Base-by-base conservation (phyloP, 37 sponge, comb jelly and placozoan genomes). In the Oscarella lobularis region DNA sequence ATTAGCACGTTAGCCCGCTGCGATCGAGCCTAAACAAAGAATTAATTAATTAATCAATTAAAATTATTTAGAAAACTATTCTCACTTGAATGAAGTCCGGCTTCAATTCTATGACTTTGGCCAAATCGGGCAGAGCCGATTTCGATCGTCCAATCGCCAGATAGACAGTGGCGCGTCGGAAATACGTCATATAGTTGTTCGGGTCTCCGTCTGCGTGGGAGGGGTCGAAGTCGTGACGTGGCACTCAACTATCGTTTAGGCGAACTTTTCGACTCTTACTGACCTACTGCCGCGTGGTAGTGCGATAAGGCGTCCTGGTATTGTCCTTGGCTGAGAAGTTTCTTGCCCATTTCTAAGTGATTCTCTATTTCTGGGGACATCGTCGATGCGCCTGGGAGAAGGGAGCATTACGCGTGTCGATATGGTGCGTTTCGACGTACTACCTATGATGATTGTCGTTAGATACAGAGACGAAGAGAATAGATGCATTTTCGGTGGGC, bases 151-250 rank as follows among this genome's bases (percentile, higher is more conserved):
- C 99, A 33, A 98, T 79, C 2, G 92, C 99, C 39, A 98, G 79
- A 66, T 91, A 98, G 0, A 98, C 99, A 31, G 95, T 90, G n/a
- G 99, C 99, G 67, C 99, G 48, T 77, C 91, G 88, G 83, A 88
- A 98, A 75, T 85, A 89, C 0, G 92, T 82, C 38, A 95, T 31
- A 48, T 95, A 98, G 80, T 92, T 98, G 39, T 79, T 79, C 9
- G 99, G 92, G 37, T 98, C 99, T 32, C 89, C 94, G 70, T 89
- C 98, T 93, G 76, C 67, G 67, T 20, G 3, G 14, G 30, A 48
- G 14, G 20, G 60, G 60, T 48, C 20, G 60, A 9, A 9, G 20
- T 20, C 9, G 20, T 48, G 20, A 27, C 60, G 20, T 48, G 60
- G 20, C 20, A 48, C 9, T 48, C 60, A 48, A 48, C 60, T 20